A percentile compares a stretch with the other conserved stretches of the same genome.
Conservation (phyloP, 2,797 vertebrate species). For the Crenichthys baileyi region DNA sequence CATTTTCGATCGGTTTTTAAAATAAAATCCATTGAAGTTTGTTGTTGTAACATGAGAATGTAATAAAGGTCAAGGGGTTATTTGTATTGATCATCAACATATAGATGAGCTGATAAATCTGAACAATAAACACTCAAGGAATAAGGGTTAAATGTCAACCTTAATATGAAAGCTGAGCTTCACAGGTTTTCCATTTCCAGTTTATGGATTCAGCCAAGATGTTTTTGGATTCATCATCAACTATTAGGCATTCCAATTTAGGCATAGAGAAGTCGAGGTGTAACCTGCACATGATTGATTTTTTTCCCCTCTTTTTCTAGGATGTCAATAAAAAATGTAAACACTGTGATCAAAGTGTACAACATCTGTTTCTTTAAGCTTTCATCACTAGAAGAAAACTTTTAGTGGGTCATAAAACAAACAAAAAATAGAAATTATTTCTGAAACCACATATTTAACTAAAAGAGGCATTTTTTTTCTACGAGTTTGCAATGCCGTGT, state of each 20-base stretch:
- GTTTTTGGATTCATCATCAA: background rate
- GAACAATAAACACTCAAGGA: too few relatives aligned
- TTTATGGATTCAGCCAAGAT: background rate
- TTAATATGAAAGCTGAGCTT: too few relatives aligned
- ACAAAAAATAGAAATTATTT: background rate
- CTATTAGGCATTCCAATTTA: background rate
- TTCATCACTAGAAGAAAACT: background rate
- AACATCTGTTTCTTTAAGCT: background rate
- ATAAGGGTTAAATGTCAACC: too few relatives aligned
- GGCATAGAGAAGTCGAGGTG: background rate
- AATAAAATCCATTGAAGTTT: too few relatives aligned
- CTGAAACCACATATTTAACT: background rate
- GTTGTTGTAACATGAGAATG: too few relatives aligned
- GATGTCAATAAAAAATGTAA: background rate
- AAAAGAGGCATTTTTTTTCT: background rate
- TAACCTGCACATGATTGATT: background rate
- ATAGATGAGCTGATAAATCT: too few relatives aligned
- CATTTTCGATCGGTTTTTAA: too few relatives aligned
- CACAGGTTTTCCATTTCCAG: background rate
- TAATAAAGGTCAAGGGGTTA: too few relatives aligned
- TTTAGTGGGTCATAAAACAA: background rate
- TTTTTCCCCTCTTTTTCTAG: too few relatives aligned
- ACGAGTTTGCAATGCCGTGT: conserved; percentile 8
- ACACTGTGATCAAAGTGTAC: background rate
- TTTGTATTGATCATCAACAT: too few relatives aligned